Base-by-base conservation (phyloP, 2,113 vertebrate genomes). In the Poicephalus meyeri region DNA sequence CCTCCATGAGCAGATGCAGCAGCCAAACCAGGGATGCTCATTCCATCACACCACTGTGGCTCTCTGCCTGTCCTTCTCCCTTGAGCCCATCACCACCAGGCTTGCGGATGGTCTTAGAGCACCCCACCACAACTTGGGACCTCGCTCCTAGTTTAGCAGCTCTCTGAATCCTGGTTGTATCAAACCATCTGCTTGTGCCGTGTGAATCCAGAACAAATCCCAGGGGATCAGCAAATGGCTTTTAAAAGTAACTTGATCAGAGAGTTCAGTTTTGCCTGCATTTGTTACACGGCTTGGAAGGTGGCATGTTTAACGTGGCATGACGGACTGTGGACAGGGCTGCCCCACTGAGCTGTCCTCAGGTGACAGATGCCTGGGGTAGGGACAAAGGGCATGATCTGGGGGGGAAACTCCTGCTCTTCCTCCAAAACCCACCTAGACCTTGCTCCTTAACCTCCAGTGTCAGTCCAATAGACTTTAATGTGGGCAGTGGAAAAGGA, bases 31-130 rank as follows among this genome's bases (percentile, higher is more conserved):
- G 44, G 13, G 49, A 29, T 1, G 16, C 7, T 46, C 1, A 1
- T 26, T 46, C 19, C 60, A 20, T 13, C 29, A 3, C 20, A 11
- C 12, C 7, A 0, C 26, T 7, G 44, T 6, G 0, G 16, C 29
- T 92, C 58, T 28, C 16, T 31, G 50, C n/a, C 86, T 60, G 44
- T 16, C 47, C 47, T 19, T 56, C 55, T 25, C 44, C 69, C 37
- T n/a, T 1, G 2, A 16, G 23, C 47, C 18, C 39, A 42, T 3
- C n/a, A 10, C 53, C 1, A 2, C 47, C 3, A 0, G 42, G 9
- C 60, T 63, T 42, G 26, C 5, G 2, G 26, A 21, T 6, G 23
- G 16, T 23, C 70, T 60, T 7, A 2, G 37, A 47, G 9, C 60
- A 23, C 8, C 58, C 14, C 72, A 31, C 28, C 5, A 2, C 58